Evolutionary conservation across 1,140 invertebrate species (phyloP), one percentile per base, ranked within the genome.

Genomic region (Pseudomyrmex gracilis): DNA sequence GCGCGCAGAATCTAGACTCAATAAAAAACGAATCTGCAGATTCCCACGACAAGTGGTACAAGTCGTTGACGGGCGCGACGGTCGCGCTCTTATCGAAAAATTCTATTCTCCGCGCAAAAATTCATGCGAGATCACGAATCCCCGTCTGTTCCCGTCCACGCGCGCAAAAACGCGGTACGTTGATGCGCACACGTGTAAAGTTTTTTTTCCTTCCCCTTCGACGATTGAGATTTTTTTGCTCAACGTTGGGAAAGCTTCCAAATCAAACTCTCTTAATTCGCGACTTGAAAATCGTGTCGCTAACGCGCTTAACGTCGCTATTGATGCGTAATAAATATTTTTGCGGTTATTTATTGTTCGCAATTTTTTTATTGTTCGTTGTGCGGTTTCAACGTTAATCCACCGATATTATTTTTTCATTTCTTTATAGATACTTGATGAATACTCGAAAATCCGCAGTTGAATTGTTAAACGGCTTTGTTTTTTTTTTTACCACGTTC

Each of bases 71-170:
- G 77, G 66, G 82, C 64, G 84, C 85, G 76, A 84, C 73, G 55
- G 73, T 47, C 85, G 82, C 73, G 74, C 80, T 84, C 80, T 84
- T 82, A 84, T 87, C 82, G 61, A 87, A 87, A 87, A 87, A 87
- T 86, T 87, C 85, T 67, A 82, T 84, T 84, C 66, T 60, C 53
- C 12, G 53, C 22, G 66, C 12, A 80, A 80, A 80, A 80, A 80
- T 80, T 58, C 66, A 71, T 80, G 76, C 53, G 64, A 47, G 15
- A 20, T 70, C 76, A 49, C 53, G 66, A 7, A 58, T 60, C 10
- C 66, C 10, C 66, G 53, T 70, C 53, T 60, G 20, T n/a, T n/a
- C 45, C 22, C 74, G 63, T 24, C 15, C 4, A 20, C 13, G 10
- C 10, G 67, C 34, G 63, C 15, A 15, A 15, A 53, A 67, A 34